Evolutionary conservation across 2,888 invertebrate genomes (phyloP).

Genomic region (Nymphalis c-album): DNA sequence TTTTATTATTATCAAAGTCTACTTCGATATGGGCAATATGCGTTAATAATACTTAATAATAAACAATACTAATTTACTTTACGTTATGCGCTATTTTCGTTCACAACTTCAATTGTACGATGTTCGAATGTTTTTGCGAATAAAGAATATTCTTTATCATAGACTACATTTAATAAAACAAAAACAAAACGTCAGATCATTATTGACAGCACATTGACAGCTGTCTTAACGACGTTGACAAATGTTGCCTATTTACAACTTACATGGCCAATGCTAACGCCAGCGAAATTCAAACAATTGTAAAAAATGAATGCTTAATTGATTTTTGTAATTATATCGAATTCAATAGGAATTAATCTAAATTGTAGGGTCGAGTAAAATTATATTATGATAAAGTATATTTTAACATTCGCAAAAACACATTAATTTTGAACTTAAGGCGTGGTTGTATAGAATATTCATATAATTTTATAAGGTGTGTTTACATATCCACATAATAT

Average conservation of each 20-base stretch:
- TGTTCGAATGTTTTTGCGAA: conserved; percentile 26
- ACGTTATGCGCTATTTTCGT: conserved; percentile 40
- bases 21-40: conserved; percentile 48
- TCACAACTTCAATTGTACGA: conserved; percentile 46
- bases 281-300: too few relatives aligned
- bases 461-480: conserved; percentile 15
- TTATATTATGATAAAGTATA: background rate
- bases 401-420: conserved; percentile 36
- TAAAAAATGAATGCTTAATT: too few relatives aligned
- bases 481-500: conserved; percentile 24
- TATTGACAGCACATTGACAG: too few relatives aligned
- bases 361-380: too few relatives aligned
- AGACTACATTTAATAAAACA: background rate
- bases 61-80: conserved; percentile 45
- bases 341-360: too few relatives aligned
- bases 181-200: too few relatives aligned
- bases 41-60: conserved; percentile 51
- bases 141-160: conserved; percentile 2
- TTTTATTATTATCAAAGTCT: conserved; percentile 55
- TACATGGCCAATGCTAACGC: too few relatives aligned
- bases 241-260: too few relatives aligned
- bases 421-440: conserved; percentile 39
- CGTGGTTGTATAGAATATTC: conserved; percentile 30
- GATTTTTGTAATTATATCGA: too few relatives aligned
- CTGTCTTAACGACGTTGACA: too few relatives aligned